Conservation (phyloP, 2,113 vertebrate species). For the Thryonomys swinderianus region DNA sequence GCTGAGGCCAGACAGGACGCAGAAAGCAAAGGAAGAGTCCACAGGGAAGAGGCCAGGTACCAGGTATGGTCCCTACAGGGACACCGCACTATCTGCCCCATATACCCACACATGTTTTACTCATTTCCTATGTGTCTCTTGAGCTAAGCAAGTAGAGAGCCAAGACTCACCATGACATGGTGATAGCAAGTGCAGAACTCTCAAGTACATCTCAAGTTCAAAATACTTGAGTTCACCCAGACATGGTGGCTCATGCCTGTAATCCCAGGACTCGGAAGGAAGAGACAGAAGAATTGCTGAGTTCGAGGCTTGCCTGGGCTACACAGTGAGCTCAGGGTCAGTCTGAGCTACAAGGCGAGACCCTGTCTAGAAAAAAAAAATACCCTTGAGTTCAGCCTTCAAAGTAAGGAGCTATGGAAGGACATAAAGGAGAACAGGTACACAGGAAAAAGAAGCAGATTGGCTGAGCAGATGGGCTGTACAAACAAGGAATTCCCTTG, state of each 20-base stretch:
- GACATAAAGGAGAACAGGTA: background rate
- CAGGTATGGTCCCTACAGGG: background rate
- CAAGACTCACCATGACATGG: background rate
- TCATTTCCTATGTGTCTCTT: background rate
- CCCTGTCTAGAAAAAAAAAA: no score
- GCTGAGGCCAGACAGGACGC: background rate
- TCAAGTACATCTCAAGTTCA: background rate
- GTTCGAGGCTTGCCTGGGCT: no score
- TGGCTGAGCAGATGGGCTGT: background rate
- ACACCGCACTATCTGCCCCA: background rate
- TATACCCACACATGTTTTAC: background rate
- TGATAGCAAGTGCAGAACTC: background rate
- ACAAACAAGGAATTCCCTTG: background rate
- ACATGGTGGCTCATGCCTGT: no score
- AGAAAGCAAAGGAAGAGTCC: background rate
- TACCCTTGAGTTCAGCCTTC: background rate
- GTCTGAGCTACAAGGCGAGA: no score
- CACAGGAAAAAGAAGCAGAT: background rate
- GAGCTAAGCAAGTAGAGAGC: background rate
- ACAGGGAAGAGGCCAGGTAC: background rate
- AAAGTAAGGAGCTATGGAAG: background rate
- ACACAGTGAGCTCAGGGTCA: no score
- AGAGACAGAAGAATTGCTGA: no score
- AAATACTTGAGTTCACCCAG: background rate
- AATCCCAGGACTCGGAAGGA: no score